These are phyloP conservation scores for Octodonta nipae DNA, from an alignment of 2,888 invertebrate genomes.

Conservation along the genomic window DNA sequence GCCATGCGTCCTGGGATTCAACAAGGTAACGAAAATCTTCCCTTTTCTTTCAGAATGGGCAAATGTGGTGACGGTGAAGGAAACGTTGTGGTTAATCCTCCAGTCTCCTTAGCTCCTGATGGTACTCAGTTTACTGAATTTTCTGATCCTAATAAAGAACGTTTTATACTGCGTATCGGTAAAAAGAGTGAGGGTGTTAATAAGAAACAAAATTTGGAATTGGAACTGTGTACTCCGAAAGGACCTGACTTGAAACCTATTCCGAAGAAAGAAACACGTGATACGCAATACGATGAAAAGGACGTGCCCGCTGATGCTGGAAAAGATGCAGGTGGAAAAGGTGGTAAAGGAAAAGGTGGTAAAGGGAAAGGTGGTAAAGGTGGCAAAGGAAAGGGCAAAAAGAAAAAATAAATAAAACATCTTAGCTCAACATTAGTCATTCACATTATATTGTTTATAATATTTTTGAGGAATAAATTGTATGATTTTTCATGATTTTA, in stretches of 20 bases:
- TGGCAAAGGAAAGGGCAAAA: constrained; percentile 2
- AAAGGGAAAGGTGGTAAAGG: constrained; percentile 5
- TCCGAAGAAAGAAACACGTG: constrained; percentile 48
- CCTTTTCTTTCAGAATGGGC: constrained; percentile 16
- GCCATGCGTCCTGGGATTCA: constrained; percentile 23
- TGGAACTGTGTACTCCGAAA: constrained; percentile 64
- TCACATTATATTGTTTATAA: too few species aligned
- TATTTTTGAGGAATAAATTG: neutral
- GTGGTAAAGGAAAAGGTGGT: constrained; percentile 7
- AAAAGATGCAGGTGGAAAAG: constrained; percentile 13
- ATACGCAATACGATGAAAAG: constrained; percentile 53
- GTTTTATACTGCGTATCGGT: constrained; percentile 51
- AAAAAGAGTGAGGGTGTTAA: constrained; percentile 58
- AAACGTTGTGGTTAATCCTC: constrained; percentile 31
- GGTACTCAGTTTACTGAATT: constrained; percentile 45
- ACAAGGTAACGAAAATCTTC: constrained; percentile 17
- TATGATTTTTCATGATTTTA: too few species aligned
- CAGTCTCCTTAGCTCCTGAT: constrained; percentile 40
- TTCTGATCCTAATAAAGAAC: constrained; percentile 47
- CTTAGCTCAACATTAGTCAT: too few species aligned
- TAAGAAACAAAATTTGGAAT: constrained; percentile 55
- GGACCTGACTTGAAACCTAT: constrained; percentile 46
- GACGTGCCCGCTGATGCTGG: constrained; percentile 13
- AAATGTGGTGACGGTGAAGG: constrained; percentile 18
- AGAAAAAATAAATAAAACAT: neutral